A percentile compares a stretch with the other conserved stretches of the same genome.
Evolutionary conservation across 2,797 vertebrate species (phyloP).

Genomic region (Enteromius paludinosus): DNA sequence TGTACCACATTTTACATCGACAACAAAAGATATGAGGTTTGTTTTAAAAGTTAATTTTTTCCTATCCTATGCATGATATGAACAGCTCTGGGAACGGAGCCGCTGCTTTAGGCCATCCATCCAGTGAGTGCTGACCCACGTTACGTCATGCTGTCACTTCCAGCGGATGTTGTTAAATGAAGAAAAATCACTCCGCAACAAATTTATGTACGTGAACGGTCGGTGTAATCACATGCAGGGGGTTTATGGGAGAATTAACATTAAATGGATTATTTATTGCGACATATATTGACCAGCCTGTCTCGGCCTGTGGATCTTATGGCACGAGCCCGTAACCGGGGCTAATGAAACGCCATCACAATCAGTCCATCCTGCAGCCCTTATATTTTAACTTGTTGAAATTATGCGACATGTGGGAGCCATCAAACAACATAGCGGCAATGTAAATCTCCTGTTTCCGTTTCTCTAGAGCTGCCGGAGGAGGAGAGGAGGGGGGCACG

Average conservation of each 20-base stretch:
- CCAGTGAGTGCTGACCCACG: background rate
- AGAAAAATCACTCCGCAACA: constrained; percentile 45
- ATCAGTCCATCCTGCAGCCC: constrained; percentile 65
- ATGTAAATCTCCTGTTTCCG: constrained; percentile 69
- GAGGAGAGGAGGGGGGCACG: background rate
- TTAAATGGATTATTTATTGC: constrained; percentile 62
- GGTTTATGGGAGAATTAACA: constrained; percentile 68
- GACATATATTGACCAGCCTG: constrained; percentile 42
- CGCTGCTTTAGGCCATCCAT: background rate
- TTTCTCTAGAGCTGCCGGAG: constrained; percentile 25
- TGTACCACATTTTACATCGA: background rate
- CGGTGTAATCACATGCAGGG: constrained; percentile 44
- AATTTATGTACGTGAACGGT: constrained; percentile 56
- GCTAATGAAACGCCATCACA: constrained; percentile 62
- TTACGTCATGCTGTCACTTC: constrained; percentile 39
- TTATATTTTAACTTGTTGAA: constrained; percentile 74
- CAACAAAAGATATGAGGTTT: background rate
- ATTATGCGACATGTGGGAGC: constrained; percentile 72
- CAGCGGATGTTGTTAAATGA: constrained; percentile 20
- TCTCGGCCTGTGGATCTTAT: constrained; percentile 35
- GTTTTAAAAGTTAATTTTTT: background rate
- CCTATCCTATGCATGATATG: background rate
- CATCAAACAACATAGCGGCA: constrained; percentile 68
- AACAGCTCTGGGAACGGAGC: background rate
- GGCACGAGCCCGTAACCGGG: constrained; percentile 28